phyloP scores from a whole-genome alignment of 2,797 vertebrate species.

The Buceros bicornis region DNA sequence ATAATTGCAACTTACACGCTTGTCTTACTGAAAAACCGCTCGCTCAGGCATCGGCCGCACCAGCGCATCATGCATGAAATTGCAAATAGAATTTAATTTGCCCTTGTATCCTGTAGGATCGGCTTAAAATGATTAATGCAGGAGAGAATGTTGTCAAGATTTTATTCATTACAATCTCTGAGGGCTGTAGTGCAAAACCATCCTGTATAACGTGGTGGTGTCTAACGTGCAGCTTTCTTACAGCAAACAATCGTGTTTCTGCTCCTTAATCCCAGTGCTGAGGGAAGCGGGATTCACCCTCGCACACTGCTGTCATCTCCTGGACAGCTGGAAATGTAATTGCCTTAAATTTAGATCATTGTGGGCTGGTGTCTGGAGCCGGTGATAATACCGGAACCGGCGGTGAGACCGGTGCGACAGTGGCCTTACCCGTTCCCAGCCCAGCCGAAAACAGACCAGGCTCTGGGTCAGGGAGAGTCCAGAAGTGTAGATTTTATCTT shows the following conservation, averaged over 20 bases:
- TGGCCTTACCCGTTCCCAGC: rapidly evolving
- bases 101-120: constrained; percentile 83
- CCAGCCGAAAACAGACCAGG: too few species aligned
- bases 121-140: constrained; percentile 83
- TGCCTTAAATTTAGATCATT: neutral
- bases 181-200: constrained; percentile 61
- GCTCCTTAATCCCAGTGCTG: constrained; percentile 18
- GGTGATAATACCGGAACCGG: rapidly evolving
- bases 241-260: constrained; percentile 52
- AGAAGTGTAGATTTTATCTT: neutral
- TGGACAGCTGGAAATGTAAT: neutral
- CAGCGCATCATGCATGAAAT: constrained; percentile 84
- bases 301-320: neutral
- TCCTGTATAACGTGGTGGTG: constrained; percentile 46
- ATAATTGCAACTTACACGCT: constrained; percentile 84
- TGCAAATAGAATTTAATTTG: constrained; percentile 87
- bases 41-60: constrained; percentile 64
- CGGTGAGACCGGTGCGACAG: neutral
- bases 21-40: constrained; percentile 86
- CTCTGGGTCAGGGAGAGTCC: neutral
- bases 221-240: constrained; percentile 26
- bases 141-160: constrained; percentile 71
- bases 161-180: constrained; percentile 72
- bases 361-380: neutral
- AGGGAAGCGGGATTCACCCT: constrained; percentile 1